Percentiles rank a stretch among this genome's conserved stretches.
Evolutionary conservation across 2,888 invertebrate genomes (phyloP).

Genomic region (Cynaeus angustus): DNA sequence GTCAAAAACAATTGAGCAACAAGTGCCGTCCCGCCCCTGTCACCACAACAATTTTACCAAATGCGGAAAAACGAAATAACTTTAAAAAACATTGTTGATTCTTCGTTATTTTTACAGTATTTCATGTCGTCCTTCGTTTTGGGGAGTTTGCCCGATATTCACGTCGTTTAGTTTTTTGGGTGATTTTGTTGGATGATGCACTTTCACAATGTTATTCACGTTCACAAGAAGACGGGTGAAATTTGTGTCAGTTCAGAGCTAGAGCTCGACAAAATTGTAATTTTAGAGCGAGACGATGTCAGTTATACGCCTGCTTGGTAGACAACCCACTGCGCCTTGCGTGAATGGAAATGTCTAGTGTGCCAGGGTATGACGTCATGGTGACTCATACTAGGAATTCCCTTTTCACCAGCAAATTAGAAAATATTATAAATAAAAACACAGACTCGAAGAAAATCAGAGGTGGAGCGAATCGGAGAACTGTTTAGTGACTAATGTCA

Average conservation of each 20-base stretch:
- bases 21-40: constrained; percentile 51
- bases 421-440: too few relatives aligned
- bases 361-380: constrained; percentile 28
- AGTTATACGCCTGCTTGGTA: constrained; percentile 38
- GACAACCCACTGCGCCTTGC: constrained; percentile 40
- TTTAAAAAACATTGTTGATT: too few relatives aligned
- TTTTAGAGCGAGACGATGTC: constrained; percentile 27
- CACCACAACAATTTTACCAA: constrained; percentile 30
- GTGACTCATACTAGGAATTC: constrained; percentile 43
- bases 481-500: too few relatives aligned
- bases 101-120: too few relatives aligned
- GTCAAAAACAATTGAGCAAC: constrained; percentile 47
- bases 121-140: too few relatives aligned
- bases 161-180: background rate
- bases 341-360: constrained; percentile 18
- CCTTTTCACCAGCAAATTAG: constrained; percentile 5
- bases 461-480: too few relatives aligned
- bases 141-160: constrained; percentile 10
- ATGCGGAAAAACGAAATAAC: background rate
- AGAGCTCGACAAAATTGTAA: constrained; percentile 34
- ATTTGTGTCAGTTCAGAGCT: constrained; percentile 39
- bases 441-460: too few relatives aligned
- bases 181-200: constrained; percentile 20
- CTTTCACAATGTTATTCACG: constrained; percentile 39
- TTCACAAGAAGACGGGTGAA: constrained; percentile 17